These are phyloP conservation scores for Luperina nickerlii DNA, from an alignment of 2,888 invertebrate genomes.

Conservation along the genomic window DNA sequence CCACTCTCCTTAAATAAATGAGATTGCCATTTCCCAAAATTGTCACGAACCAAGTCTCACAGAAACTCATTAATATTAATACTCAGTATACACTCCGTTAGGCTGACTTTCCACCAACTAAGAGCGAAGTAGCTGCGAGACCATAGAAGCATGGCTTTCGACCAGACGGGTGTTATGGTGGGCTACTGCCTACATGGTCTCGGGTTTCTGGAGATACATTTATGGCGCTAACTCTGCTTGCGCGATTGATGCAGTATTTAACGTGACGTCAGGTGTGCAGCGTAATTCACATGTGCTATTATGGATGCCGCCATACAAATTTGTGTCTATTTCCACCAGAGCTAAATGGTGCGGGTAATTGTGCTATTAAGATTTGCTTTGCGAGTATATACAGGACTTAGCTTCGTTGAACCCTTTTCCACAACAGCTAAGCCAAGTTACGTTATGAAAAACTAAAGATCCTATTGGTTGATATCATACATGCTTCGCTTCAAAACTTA, in stretches of 20 bases:
- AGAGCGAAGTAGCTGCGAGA: background rate
- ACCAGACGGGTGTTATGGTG: background rate
- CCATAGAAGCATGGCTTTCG: background rate
- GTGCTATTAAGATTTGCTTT: background rate
- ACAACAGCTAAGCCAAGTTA: background rate
- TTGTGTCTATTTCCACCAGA: background rate
- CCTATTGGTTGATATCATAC: background rate
- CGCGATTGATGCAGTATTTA: background rate
- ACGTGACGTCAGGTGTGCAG: background rate
- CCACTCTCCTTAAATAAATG: conserved; percentile 46
- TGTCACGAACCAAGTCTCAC: conserved; percentile 33
- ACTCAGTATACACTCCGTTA: conserved; percentile 24
- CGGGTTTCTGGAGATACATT: no score
- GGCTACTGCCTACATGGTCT: background rate
- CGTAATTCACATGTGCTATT: background rate
- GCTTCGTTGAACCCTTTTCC: background rate
- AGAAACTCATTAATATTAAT: conserved; percentile 58
- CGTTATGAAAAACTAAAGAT: background rate
- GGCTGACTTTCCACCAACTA: background rate
- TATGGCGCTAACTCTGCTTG: background rate
- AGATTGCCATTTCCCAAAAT: conserved; percentile 32
- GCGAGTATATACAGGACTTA: background rate
- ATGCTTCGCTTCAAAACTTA: background rate
- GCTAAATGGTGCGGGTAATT: background rate
- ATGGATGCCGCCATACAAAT: background rate